These are phyloP conservation scores for Lacanobia wlatinum DNA, from an alignment of 2,888 invertebrate species.

Conservation along the genomic window DNA sequence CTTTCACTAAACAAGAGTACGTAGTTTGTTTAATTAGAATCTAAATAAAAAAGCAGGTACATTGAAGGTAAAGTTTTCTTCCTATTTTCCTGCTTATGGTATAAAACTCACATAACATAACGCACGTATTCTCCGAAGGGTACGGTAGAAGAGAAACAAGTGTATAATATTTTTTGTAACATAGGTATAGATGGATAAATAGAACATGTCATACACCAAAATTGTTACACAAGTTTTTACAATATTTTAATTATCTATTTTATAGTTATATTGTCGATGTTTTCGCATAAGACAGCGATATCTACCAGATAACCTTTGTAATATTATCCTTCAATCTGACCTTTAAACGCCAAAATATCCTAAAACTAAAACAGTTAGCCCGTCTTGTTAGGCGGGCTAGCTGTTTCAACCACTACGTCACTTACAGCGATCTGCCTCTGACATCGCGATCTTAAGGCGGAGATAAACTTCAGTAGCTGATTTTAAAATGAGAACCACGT, in stretches of 20 bases:
- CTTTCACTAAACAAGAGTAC: background rate
- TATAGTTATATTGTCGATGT: background rate
- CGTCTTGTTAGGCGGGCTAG: background rate
- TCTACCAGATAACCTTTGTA: background rate
- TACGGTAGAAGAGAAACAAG: background rate
- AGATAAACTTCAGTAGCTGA: too few relatives aligned
- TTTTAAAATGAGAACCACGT: too few relatives aligned
- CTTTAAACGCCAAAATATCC: conserved; percentile 1
- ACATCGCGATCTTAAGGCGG: conserved; percentile 5
- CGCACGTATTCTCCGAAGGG: background rate
- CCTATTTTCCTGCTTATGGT: background rate
- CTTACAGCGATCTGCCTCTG: conserved; percentile 10
- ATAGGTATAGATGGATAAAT: background rate
- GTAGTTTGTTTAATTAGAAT: background rate
- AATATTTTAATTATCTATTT: background rate
- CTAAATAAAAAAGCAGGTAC: background rate
- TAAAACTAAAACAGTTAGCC: conserved; percentile 2
- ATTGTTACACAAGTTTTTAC: background rate
- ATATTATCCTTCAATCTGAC: background rate
- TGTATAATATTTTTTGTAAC: background rate
- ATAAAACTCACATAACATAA: background rate
- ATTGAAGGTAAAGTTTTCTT: background rate
- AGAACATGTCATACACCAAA: background rate
- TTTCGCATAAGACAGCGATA: background rate
- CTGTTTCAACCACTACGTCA: background rate